These are phyloP conservation scores for Eueremaeus valkanovi DNA, from an alignment of 2,888 invertebrate genomes.

Conservation along the genomic window DNA sequence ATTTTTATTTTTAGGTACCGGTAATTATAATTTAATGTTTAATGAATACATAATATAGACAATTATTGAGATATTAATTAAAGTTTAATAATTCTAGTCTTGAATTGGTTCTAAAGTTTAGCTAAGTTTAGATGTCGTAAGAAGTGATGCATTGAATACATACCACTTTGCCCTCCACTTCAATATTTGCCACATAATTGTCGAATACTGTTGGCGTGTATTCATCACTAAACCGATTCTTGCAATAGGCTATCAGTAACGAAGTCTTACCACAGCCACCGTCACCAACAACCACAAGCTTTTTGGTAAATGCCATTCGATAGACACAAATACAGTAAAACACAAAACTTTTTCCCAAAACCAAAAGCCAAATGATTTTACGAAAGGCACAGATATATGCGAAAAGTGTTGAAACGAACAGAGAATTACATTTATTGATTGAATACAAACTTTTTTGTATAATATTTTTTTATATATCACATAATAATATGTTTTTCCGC, in stretches of 20 bases:
- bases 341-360: not conserved
- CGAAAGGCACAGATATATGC: not conserved
- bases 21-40: no score
- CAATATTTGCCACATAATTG: conserved; percentile 33
- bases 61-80: not conserved
- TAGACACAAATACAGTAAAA: no score
- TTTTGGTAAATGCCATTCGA: conserved; percentile 22
- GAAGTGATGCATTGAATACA: not conserved
- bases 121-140: not conserved
- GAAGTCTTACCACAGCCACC: conserved; percentile 29
- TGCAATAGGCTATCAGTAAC: conserved; percentile 11
- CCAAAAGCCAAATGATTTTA: not conserved
- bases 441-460: no score
- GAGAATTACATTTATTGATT: not conserved
- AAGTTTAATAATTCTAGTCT: no score
- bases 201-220: conserved; percentile 29
- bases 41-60: no score
- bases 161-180: conserved; percentile 26
- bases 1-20: no score
- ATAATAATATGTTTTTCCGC: not conserved
- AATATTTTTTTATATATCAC: no score
- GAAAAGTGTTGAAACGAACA: not conserved
- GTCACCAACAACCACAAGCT: conserved; percentile 19
- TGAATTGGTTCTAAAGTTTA: no score
- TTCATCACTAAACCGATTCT: not conserved